Evolutionary conservation across 2,888 invertebrate genomes (phyloP), one percentile per base, ranked within the genome.

Genomic region (Drosophila rellima): DNA sequence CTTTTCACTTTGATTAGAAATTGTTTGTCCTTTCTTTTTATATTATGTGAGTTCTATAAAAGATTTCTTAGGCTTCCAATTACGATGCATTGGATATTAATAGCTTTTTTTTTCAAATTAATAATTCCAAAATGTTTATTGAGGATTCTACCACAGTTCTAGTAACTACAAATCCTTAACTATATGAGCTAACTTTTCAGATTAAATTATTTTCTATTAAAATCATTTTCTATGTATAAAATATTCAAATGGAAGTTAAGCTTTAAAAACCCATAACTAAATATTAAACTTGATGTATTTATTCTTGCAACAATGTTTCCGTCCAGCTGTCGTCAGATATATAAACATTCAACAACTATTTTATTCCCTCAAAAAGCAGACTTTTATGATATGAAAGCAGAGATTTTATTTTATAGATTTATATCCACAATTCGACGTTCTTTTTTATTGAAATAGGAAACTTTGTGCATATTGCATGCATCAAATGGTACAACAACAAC

Each of bases 401-500:
- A 70, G 87, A 83, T 88, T 88, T 70, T 56, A 37, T 62, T 88
- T 80, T 83, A 82, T 88, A 82, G 82, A 88, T 82, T 82, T 82
- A 82, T 82, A 82, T 82, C 77, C 80, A 66, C 65, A 73, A 66
- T 82, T 66, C 59, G 60, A 63, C 69, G 63, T 65, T 44, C 51
- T 82, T 85, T 85, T 86, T 87, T 87, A 88, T 89, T 74, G 84
- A 79, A 67, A 88, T 76, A 82, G 83, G 83, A 88, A 88, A 79
- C 88, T 83, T 82, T 82, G 75, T 80, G 74, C 82, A 90, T 89
- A 90, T 88, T 88, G 88, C 80, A 77, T 76, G 82, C 90, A 87
- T 86, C 90, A 89, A 86, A 88, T 89, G 74, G 80, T 67, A 71
- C 60, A 62, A 33, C 54, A 72, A 45, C 44, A 63, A 71, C 57